phyloP scores from a whole-genome alignment of 2,113 vertebrate genomes.

The Halichoerus grypus region DNA sequence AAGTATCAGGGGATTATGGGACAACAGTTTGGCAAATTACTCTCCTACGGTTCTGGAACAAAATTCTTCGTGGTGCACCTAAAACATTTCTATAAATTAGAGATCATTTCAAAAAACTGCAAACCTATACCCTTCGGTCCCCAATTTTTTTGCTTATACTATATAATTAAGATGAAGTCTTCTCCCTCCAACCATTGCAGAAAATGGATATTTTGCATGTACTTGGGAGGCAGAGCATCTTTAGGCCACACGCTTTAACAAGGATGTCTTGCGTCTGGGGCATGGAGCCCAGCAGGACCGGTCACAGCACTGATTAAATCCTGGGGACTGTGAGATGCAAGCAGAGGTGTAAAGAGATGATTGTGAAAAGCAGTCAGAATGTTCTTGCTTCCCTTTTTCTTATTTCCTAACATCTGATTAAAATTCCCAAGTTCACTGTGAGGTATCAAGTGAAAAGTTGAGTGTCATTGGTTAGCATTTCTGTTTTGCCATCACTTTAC shows the following conservation, averaged over 20 bases:
- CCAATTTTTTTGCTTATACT: slow-evolving; percentile 61
- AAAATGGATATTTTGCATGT: slow-evolving; percentile 51
- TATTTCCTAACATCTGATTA: slow-evolving; percentile 39
- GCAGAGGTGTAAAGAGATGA: background rate
- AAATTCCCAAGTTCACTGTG: slow-evolving; percentile 17
- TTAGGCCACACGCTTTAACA: background rate
- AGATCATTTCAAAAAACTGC: background rate
- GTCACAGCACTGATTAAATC: background rate
- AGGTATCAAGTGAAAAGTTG: slow-evolving; percentile 19
- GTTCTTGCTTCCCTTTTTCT: slow-evolving; percentile 40
- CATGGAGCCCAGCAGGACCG: background rate
- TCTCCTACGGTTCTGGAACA: background rate
- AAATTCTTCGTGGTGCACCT: background rate
- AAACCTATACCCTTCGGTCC: slow-evolving; percentile 44
- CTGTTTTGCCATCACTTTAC: slow-evolving; percentile 47
- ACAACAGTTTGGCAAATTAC: background rate
- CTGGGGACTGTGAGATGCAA: background rate
- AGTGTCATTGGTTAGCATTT: slow-evolving; percentile 39
- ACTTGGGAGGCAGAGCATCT: background rate
- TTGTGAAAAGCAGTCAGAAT: slow-evolving; percentile 57
- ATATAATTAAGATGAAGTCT: slow-evolving; percentile 52
- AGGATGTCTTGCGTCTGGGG: background rate
- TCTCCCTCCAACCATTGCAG: slow-evolving; percentile 23
- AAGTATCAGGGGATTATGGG: background rate
- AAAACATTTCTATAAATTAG: background rate